Evolutionary conservation across 2,797 vertebrate genomes (phyloP).

Genomic region (Graptemys geographica): DNA sequence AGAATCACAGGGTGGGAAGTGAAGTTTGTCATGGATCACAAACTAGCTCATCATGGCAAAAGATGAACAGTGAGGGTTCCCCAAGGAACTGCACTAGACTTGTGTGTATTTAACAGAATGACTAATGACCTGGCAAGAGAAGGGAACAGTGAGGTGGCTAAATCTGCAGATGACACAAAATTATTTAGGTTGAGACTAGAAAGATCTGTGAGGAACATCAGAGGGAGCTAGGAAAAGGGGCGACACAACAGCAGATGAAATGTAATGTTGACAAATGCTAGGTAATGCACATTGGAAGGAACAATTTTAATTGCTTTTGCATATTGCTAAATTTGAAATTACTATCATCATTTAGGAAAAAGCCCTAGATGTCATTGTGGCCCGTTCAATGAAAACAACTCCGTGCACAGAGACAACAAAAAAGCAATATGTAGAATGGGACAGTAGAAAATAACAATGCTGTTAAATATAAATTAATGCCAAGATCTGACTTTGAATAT

Average conservation of each 20-base stretch:
- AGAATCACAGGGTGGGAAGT: neutral
- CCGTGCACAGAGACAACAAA: neutral
- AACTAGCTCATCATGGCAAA: neutral
- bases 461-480: neutral
- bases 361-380: rapidly evolving
- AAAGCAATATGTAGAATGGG: neutral
- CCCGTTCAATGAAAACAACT: neutral
- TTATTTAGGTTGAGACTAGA: slow-evolving; percentile 54
- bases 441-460: neutral
- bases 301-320: neutral
- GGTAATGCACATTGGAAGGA: neutral
- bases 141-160: neutral
- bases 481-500: neutral
- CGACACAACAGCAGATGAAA: neutral
- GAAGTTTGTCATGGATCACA: neutral
- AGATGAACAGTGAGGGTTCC: neutral
- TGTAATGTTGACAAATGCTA: neutral
- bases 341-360: rapidly evolving
- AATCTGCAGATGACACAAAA: slow-evolving; percentile 57
- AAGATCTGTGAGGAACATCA: slow-evolving; percentile 24
- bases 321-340: neutral
- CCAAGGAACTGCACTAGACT: neutral
- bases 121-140: neutral
- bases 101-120: slow-evolving; percentile 18
- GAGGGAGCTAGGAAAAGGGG: slow-evolving; percentile 46